These are phyloP conservation scores for Altica lythri DNA, from an alignment of 2,888 invertebrate genomes.

Conservation along the genomic window DNA sequence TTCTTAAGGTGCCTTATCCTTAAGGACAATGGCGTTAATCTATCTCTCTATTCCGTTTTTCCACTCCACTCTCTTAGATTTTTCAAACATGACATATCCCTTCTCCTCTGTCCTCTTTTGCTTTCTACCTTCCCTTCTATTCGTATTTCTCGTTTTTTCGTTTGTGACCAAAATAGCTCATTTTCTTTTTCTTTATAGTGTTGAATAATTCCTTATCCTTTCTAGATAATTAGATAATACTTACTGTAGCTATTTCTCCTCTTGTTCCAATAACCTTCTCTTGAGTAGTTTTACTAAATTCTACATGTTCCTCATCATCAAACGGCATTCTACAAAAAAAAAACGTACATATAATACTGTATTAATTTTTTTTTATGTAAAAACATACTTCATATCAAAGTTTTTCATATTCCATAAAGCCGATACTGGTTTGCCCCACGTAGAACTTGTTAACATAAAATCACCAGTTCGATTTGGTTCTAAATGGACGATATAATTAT, in stretches of 20 bases:
- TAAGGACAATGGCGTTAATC: too few relatives aligned
- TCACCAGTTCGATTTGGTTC: conserved; percentile 74
- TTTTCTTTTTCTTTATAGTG: too few relatives aligned
- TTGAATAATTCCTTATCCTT: too few relatives aligned
- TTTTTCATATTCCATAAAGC: conserved; percentile 77
- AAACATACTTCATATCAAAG: conserved; percentile 67
- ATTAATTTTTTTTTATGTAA: conserved; percentile 6
- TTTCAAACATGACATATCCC: too few relatives aligned
- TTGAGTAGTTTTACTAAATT: conserved; percentile 85
- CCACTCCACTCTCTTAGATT: too few relatives aligned
- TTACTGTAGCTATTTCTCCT: conserved; percentile 76
- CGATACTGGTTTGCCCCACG: conserved; percentile 83
- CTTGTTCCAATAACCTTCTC: conserved; percentile 90
- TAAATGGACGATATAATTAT: conserved; percentile 83
- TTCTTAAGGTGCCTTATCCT: too few relatives aligned
- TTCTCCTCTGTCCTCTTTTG: too few relatives aligned
- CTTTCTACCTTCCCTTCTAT: too few relatives aligned
- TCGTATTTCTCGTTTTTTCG: too few relatives aligned
- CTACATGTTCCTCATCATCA: conserved; percentile 86
- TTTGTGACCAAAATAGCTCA: too few relatives aligned
- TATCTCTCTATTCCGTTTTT: too few relatives aligned
- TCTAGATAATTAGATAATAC: background rate
- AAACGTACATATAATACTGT: too few relatives aligned
- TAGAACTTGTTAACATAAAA: conserved; percentile 80
- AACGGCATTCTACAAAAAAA: conserved; percentile 66